Conservation (phyloP, 2,113 vertebrate species). For the Urocolius indicus region DNA sequence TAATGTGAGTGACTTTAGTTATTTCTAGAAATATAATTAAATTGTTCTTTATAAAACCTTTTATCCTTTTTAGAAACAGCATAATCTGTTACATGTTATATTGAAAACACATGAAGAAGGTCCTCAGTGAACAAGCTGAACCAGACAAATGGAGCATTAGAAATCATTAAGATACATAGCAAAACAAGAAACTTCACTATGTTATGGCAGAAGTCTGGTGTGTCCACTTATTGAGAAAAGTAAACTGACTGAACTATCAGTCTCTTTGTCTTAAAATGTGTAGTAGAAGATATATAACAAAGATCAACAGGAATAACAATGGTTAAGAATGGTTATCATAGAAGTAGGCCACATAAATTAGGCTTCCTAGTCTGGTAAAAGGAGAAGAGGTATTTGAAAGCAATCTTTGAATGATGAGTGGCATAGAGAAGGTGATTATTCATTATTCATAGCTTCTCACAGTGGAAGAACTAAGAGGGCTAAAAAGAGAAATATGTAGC, state of each 20-base stretch:
- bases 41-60: conserved; percentile 59
- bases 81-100: conserved; percentile 43
- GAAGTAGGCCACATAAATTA: background rate
- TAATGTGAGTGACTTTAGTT: conserved; percentile 42
- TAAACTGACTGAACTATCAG: background rate
- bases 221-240: background rate
- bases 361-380: background rate
- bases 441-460: background rate
- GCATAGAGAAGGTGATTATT: background rate
- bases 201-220: background rate
- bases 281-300: background rate
- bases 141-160: background rate
- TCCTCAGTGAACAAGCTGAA: conserved; percentile 27
- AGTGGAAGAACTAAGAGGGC: background rate
- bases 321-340: background rate
- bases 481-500: background rate
- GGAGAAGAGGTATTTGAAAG: background rate
- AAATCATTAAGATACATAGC: background rate
- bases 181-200: background rate
- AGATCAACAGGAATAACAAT: background rate
- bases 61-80: conserved; percentile 47
- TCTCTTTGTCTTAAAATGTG: background rate
- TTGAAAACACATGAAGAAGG: conserved; percentile 55
- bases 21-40: conserved; percentile 67
- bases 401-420: background rate